Conservation (phyloP, 2,888 invertebrate genomes). For the Zaprionus bogoriensis region DNA sequence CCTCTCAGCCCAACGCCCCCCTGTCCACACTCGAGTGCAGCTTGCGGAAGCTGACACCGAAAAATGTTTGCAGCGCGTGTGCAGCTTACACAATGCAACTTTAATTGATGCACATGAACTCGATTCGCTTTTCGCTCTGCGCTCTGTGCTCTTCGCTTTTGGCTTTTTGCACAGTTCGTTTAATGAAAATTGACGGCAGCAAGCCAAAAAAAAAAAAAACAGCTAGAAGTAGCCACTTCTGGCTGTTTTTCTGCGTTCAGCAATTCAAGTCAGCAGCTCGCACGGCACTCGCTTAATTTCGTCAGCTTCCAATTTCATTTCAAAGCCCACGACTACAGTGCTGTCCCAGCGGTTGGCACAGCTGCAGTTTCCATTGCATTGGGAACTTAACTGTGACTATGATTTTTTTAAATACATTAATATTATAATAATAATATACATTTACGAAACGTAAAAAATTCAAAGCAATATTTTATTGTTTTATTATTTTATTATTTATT, state of each 20-base stretch:
- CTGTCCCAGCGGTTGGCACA: not conserved
- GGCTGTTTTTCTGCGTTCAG: not conserved
- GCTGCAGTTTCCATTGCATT: not conserved
- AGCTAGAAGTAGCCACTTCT: not conserved
- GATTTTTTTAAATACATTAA: too few relatives aligned
- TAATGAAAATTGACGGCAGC: not conserved
- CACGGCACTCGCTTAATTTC: too few relatives aligned
- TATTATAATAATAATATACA: too few relatives aligned
- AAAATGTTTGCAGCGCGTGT: conserved; percentile 29
- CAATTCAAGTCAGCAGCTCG: not conserved
- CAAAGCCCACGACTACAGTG: not conserved
- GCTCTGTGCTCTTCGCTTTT: too few relatives aligned
- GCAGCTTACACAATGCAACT: conserved; percentile 18
- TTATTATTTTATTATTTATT: too few relatives aligned
- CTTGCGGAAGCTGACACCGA: conserved; percentile 41
- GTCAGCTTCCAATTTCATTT: not conserved
- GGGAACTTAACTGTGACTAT: too few relatives aligned
- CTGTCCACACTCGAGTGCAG: not conserved
- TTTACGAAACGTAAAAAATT: too few relatives aligned
- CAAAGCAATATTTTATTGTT: too few relatives aligned
- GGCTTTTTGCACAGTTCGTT: not conserved
- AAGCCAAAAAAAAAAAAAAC: not conserved
- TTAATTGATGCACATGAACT: conserved; percentile 23
- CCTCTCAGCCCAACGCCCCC: not conserved
- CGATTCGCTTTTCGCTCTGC: not conserved